Percentiles rank a stretch among this genome's conserved stretches.
These are phyloP conservation scores for Cheiracanthium punctorium DNA, from an alignment of 2,888 invertebrate species.

Conservation along the genomic window DNA sequence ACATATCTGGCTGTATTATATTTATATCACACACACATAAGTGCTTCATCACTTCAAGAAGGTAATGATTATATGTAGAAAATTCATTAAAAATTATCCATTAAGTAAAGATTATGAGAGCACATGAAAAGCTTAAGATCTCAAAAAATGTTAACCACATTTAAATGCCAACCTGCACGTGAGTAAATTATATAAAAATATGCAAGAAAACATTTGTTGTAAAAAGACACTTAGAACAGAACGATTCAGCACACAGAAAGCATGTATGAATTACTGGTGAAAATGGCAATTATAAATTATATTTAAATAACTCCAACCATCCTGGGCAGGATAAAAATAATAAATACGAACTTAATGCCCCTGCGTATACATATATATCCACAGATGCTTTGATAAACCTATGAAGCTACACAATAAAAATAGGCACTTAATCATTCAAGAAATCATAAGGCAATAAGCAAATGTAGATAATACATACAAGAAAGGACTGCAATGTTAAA, in stretches of 20 bases:
- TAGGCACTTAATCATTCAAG: constrained; percentile 27
- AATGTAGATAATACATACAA: not conserved
- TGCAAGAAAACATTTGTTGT: constrained; percentile 11
- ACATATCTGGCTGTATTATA: constrained; percentile 35
- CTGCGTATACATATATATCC: constrained; percentile 43
- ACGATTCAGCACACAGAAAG: not conserved
- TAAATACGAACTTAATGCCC: constrained; percentile 56
- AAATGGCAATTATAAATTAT: constrained; percentile 62
- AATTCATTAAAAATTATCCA: constrained; percentile 11
- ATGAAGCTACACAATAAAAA: constrained; percentile 25
- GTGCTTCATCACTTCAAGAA: constrained; percentile 35
- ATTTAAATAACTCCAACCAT: constrained; percentile 41
- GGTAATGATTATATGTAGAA: constrained; percentile 16
- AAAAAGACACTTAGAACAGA: constrained; percentile 1
- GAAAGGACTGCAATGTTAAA: constrained; percentile 33
- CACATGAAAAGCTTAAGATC: constrained; percentile 39
- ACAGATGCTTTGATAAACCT: constrained; percentile 45
- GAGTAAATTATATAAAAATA: constrained; percentile 52
- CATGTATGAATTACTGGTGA: constrained; percentile 9
- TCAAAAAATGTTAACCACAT: constrained; percentile 38
- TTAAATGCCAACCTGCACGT: constrained; percentile 57
- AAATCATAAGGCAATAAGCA: constrained; percentile 24
- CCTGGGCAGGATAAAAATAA: constrained; percentile 41
- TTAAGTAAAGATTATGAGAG: constrained; percentile 54
- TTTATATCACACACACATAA: constrained; percentile 44